Evolutionary conservation across 1,140 invertebrate species (phyloP).

Genomic region (Linepithema humile): DNA sequence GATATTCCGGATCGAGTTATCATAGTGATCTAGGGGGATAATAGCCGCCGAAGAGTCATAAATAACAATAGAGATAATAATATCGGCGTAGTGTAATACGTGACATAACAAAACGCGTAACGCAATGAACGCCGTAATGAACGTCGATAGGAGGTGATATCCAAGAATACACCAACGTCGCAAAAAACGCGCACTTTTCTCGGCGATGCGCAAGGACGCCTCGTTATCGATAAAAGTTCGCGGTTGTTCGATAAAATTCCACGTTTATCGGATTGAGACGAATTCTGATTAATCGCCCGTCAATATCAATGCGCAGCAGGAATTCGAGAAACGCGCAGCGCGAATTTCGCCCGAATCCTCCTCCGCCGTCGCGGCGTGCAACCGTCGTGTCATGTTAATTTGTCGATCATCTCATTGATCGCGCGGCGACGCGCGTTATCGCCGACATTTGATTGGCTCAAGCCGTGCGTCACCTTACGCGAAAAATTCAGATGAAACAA

Average conservation of each 20-base stretch:
- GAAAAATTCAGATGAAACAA: conserved; percentile 19
- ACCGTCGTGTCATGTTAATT: neutral
- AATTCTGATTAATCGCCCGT: conserved; percentile 10
- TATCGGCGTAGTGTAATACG: too few species aligned
- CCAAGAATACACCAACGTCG: neutral
- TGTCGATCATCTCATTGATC: neutral
- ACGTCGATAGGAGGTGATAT: too few species aligned
- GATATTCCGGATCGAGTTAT: neutral
- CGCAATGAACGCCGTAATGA: too few species aligned
- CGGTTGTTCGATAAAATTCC: conserved; percentile 2
- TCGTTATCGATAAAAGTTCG: conserved; percentile 13
- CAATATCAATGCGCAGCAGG: neutral
- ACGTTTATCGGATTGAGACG: neutral
- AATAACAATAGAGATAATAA: neutral
- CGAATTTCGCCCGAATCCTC: neutral
- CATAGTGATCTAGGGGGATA: neutral
- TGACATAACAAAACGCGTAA: neutral
- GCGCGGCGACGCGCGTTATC: neutral
- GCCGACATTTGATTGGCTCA: neutral
- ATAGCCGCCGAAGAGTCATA: neutral
- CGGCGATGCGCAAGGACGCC: neutral
- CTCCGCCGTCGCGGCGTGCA: neutral
- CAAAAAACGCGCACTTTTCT: neutral
- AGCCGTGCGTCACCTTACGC: conserved; percentile 28
- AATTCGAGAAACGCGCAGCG: neutral